Evolutionary conservation across 2,888 invertebrate genomes (phyloP).

Genomic region (Podotricha telesiphe): DNA sequence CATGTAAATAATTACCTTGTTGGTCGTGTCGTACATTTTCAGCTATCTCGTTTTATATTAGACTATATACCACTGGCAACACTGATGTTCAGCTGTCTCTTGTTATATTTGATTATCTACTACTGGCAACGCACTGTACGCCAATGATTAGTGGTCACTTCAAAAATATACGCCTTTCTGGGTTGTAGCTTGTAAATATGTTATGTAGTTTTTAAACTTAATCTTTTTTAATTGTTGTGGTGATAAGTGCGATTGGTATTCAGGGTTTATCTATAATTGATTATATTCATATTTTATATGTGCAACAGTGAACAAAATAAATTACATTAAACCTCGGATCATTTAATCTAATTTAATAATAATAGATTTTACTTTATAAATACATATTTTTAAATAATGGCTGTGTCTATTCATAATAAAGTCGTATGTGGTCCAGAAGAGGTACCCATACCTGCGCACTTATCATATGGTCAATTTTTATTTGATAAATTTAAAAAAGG

Average conservation of each 20-base stretch:
- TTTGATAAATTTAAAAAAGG: constrained; percentile 79
- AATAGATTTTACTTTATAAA: not conserved
- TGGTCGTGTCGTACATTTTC: no score
- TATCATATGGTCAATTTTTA: constrained; percentile 81
- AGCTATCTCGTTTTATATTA: no score
- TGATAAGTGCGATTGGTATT: not conserved
- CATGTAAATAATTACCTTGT: no score
- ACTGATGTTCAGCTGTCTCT: no score
- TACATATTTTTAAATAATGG: constrained; percentile 45
- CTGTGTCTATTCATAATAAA: constrained; percentile 65
- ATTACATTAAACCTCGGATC: not conserved
- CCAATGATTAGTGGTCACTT: not conserved
- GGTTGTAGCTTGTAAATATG: not conserved
- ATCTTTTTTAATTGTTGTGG: not conserved
- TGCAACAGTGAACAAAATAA: not conserved
- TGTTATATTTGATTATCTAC: no score
- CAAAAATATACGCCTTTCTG: not conserved
- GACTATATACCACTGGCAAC: no score
- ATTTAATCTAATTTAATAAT: not conserved
- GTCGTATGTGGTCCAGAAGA: constrained; percentile 75
- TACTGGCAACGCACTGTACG: no score
- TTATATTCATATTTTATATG: not conserved
- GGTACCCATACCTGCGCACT: constrained; percentile 71
- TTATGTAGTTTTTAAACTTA: not conserved
- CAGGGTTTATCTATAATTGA: not conserved